phyloP scores from a whole-genome alignment of 2,888 invertebrate species.

The Ochropleura leucogaster region DNA sequence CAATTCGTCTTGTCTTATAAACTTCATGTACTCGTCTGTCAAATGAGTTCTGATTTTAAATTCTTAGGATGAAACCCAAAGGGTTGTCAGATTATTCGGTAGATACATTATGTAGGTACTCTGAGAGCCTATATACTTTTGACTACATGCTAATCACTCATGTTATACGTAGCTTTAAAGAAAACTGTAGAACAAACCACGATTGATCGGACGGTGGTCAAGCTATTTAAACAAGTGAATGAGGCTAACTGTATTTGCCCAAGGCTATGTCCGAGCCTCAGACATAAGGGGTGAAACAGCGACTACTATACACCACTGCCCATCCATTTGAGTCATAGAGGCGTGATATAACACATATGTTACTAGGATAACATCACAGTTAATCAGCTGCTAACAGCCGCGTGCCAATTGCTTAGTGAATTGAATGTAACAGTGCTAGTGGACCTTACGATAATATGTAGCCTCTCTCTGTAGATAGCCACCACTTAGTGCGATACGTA shows the following conservation, averaged over 20 bases:
- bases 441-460: conserved; percentile 24
- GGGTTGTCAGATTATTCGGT: not conserved
- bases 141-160: not conserved
- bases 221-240: not conserved
- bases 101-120: not conserved
- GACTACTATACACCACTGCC: not conserved
- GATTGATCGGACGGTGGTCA: not conserved
- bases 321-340: not conserved
- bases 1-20: not conserved
- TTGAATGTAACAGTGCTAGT: conserved; percentile 30
- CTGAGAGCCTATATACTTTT: not conserved
- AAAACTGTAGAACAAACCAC: not conserved
- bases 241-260: not conserved
- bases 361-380: conserved; percentile 15
- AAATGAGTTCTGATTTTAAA: not conserved
- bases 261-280: not conserved
- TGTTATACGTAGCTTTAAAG: not conserved
- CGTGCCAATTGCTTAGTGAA: conserved; percentile 23
- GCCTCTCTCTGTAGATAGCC: not conserved
- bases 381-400: conserved; percentile 17
- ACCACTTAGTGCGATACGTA: conserved; percentile 6
- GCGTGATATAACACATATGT: not conserved
- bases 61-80: not conserved
- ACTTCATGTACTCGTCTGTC: not conserved
- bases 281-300: not conserved